These are phyloP conservation scores for Saturnia japonica DNA, from an alignment of 2,888 invertebrate genomes.

Conservation along the genomic window DNA sequence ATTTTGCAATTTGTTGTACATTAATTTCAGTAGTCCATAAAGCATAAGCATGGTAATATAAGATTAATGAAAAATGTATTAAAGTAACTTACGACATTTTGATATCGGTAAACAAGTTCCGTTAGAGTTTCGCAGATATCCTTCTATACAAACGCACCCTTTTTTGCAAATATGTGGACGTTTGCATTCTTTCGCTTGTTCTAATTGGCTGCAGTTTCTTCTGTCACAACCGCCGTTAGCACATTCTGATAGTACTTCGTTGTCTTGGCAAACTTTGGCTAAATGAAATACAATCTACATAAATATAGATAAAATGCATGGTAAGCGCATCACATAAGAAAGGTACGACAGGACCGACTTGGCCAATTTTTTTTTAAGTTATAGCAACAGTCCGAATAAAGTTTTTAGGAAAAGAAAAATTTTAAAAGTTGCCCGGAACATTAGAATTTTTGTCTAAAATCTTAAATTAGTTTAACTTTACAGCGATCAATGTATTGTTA, in stretches of 20 bases:
- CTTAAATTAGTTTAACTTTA: no score
- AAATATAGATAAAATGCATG: neutral
- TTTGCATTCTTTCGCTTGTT: constrained; percentile 1
- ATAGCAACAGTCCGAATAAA: no score
- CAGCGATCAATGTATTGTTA: no score
- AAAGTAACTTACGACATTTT: constrained; percentile 10
- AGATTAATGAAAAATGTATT: neutral
- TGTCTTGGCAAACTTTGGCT: constrained; percentile 20
- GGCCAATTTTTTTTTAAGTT: no score
- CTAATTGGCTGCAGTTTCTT: constrained; percentile 18
- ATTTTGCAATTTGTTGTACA: neutral
- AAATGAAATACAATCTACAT: neutral
- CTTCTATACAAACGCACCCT: constrained; percentile 23
- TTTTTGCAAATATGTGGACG: constrained; percentile 16
- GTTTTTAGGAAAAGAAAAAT: no score
- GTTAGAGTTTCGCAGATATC: constrained; percentile 14
- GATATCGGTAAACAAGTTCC: constrained; percentile 17
- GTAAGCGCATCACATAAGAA: neutral
- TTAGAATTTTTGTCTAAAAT: no score
- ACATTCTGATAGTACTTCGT: constrained; percentile 19
- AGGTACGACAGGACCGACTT: no score
- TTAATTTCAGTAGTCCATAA: neutral
- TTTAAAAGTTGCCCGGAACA: no score
- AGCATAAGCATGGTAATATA: neutral
- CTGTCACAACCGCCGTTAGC: constrained; percentile 16